Conservation (phyloP, 2,888 invertebrate species). For the Pterostichus madidus region DNA sequence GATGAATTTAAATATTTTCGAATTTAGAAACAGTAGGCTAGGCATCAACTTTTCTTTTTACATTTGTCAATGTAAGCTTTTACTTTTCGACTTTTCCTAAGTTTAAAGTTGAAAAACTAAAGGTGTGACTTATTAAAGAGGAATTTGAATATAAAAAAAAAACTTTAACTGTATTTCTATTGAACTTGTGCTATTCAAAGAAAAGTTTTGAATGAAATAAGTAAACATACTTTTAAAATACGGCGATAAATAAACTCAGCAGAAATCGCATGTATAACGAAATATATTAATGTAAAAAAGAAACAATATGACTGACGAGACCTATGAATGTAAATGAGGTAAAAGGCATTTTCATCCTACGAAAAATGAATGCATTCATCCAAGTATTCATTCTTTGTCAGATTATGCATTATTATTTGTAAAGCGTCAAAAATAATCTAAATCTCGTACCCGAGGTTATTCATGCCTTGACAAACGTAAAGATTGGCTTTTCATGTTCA, state of each 20-base stretch:
- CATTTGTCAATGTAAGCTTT: background rate
- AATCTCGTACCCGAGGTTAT: constrained; percentile 10
- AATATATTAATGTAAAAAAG: constrained; percentile 5
- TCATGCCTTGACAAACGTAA: background rate
- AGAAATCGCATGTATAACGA: background rate
- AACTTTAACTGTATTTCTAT: background rate
- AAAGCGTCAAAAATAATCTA: constrained; percentile 30
- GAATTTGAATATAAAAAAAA: constrained; percentile 26
- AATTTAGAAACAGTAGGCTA: background rate
- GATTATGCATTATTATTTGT: constrained; percentile 34
- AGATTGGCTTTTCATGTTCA: background rate
- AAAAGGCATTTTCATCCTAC: constrained; percentile 11
- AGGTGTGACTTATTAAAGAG: constrained; percentile 2
- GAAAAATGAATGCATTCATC: constrained; percentile 37
- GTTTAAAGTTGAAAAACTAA: constrained; percentile 5
- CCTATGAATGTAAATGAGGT: constrained; percentile 40
- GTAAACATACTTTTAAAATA: too few species aligned
- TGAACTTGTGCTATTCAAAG: too few species aligned
- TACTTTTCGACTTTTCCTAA: background rate
- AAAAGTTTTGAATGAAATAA: too few species aligned
- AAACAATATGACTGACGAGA: constrained; percentile 15
- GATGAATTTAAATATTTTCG: constrained; percentile 10
- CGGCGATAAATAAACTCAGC: too few species aligned
- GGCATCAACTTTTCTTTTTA: constrained; percentile 15
- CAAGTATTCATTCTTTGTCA: constrained; percentile 37